Evolutionary conservation across 2,888 invertebrate genomes (phyloP).

Genomic region (Chydorus sphaericus): DNA sequence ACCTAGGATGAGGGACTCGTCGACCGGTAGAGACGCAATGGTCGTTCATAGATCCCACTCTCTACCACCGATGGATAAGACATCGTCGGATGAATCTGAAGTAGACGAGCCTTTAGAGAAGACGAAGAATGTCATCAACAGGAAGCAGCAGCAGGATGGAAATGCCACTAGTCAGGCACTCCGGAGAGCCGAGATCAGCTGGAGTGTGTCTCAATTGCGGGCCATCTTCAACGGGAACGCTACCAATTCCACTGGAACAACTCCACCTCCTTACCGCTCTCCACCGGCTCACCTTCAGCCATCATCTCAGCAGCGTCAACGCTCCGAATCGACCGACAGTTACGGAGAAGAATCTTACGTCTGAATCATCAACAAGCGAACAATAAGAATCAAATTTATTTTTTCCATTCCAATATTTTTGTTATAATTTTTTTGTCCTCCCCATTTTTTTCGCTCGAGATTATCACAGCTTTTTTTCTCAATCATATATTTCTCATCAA

Average conservation of each 20-base stretch:
- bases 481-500: neutral
- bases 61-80: constrained; percentile 20
- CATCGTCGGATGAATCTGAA: constrained; percentile 16
- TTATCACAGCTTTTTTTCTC: neutral
- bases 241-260: constrained; percentile 7
- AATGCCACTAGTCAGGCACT: constrained; percentile 16
- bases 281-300: constrained; percentile 23
- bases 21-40: constrained; percentile 15
- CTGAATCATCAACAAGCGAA: constrained; percentile 14
- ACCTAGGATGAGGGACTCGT: neutral
- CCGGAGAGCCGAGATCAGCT: constrained; percentile 24
- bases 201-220: constrained; percentile 26
- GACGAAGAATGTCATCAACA: neutral
- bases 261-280: constrained; percentile 24
- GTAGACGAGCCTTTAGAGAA: constrained; percentile 16
- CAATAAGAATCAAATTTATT: neutral
- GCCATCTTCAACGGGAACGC: constrained; percentile 21
- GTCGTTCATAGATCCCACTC: constrained; percentile 23
- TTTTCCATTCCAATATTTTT: neutral
- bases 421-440: neutral
- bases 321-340: constrained; percentile 16
- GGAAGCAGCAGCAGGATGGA: neutral
- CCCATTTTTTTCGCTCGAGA: too few relatives aligned
- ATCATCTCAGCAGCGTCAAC: constrained; percentile 18
- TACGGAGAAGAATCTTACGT: constrained; percentile 28